Percentiles rank a stretch among this genome's conserved stretches.
These are phyloP conservation scores for Musca vetustissima DNA, from an alignment of 1,140 invertebrate genomes.

Conservation along the genomic window DNA sequence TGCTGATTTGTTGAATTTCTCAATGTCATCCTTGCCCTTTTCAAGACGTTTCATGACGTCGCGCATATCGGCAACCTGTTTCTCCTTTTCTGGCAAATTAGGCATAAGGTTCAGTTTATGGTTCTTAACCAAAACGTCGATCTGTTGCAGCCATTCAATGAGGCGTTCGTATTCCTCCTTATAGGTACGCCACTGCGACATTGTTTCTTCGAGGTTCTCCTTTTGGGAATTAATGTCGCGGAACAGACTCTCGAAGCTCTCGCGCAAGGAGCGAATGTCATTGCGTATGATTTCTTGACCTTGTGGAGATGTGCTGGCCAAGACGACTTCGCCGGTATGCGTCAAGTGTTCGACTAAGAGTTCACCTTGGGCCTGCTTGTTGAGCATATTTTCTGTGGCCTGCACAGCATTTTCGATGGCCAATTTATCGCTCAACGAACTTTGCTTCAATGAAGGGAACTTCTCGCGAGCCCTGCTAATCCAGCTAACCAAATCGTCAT, in stretches of 20 bases:
- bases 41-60: conserved; percentile 75
- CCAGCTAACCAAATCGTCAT: conserved; percentile 85
- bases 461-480: conserved; percentile 83
- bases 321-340: conserved; percentile 82
- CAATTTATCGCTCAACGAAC: conserved; percentile 80
- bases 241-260: conserved; percentile 83
- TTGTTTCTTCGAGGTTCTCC: conserved; percentile 77
- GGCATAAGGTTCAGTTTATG: conserved; percentile 83
- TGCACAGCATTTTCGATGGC: conserved; percentile 85
- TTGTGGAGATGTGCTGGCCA: conserved; percentile 75
- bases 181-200: conserved; percentile 84
- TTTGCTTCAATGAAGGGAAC: conserved; percentile 82
- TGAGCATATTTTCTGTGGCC: conserved; percentile 81
- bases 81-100: conserved; percentile 81
- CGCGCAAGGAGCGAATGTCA: conserved; percentile 79
- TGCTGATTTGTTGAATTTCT: conserved; percentile 79
- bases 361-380: conserved; percentile 89
- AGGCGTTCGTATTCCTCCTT: conserved; percentile 90
- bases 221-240: conserved; percentile 85
- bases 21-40: conserved; percentile 81
- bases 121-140: conserved; percentile 87
- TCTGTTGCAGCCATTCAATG: conserved; percentile 92
- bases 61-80: conserved; percentile 78
- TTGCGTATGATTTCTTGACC: conserved; percentile 81
- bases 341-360: conserved; percentile 82